phyloP scores from a whole-genome alignment of 2,113 vertebrate genomes.

The Chauna torquata region DNA sequence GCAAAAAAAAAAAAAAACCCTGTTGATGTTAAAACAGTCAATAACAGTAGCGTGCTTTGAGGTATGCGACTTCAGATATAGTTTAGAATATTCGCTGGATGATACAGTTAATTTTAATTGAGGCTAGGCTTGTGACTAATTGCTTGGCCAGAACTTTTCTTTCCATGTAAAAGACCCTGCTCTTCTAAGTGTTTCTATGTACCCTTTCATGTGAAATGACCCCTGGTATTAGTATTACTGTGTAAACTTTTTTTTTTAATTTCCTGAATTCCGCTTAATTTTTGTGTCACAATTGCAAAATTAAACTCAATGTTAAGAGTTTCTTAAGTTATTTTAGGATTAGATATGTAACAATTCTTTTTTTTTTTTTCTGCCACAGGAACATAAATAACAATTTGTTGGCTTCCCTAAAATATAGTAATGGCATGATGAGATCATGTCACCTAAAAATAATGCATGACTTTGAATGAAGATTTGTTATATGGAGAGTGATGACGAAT shows the following conservation, averaged over 20 bases:
- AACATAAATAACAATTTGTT: not conserved
- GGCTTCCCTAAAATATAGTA: not conserved
- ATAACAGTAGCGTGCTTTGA: not conserved
- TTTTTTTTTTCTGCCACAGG: not conserved
- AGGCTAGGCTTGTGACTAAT: not conserved
- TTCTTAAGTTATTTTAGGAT: not conserved
- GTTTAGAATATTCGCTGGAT: not conserved
- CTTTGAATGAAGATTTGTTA: not conserved
- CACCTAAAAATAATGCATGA: slow-evolving; percentile 4
- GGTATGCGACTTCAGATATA: not conserved
- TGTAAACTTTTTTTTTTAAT: not conserved
- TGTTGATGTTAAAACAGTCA: not conserved
- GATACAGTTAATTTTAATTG: not conserved
- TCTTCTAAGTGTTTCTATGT: slow-evolving; percentile 1
- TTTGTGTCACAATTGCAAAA: not conserved
- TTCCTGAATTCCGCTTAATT: not conserved
- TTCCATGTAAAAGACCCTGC: not conserved
- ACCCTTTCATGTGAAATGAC: not conserved
- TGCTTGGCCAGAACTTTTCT: not conserved
- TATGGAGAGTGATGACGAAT: not conserved
- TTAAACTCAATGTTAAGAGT: not conserved
- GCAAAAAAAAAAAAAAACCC: not conserved
- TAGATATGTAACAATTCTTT: not conserved
- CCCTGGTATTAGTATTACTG: not conserved
- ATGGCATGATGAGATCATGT: not conserved